Conservation (phyloP, 1,140 invertebrate genomes). For the Condylostylus longicornis region DNA sequence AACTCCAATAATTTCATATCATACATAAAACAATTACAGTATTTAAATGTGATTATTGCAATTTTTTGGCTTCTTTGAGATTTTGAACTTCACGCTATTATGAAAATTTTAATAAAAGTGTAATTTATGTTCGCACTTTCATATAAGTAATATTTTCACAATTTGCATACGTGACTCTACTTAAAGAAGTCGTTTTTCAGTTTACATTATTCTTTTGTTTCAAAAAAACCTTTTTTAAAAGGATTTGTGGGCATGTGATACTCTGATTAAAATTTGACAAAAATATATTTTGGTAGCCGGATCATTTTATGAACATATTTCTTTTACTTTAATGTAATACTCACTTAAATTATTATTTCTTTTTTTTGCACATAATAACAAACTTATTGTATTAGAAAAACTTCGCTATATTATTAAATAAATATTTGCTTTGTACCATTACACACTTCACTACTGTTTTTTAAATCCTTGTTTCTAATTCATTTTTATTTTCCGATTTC, state of each 20-base stretch:
- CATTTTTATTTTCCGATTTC: too few species aligned
- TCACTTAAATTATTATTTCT: background rate
- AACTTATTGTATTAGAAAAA: too few species aligned
- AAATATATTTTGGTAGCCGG: background rate
- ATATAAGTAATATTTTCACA: background rate
- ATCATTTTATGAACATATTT: background rate
- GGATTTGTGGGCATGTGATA: too few species aligned
- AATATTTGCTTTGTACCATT: too few species aligned
- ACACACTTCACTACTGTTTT: too few species aligned
- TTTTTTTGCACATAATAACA: background rate
- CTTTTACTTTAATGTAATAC: background rate
- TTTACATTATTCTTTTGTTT: background rate
- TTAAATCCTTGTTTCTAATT: too few species aligned
- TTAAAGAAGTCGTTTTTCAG: background rate
- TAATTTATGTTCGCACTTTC: background rate
- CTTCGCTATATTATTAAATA: too few species aligned
- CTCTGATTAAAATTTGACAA: too few species aligned
- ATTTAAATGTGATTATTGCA: background rate
- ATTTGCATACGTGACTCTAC: background rate
- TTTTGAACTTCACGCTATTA: background rate
- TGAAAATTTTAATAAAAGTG: background rate
- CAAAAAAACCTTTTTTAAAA: background rate
- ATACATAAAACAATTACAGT: background rate
- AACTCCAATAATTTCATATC: background rate
- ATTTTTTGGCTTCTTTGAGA: background rate